Evolutionary conservation across 2,888 invertebrate species (phyloP).

Genomic region (Hartigia nigra): DNA sequence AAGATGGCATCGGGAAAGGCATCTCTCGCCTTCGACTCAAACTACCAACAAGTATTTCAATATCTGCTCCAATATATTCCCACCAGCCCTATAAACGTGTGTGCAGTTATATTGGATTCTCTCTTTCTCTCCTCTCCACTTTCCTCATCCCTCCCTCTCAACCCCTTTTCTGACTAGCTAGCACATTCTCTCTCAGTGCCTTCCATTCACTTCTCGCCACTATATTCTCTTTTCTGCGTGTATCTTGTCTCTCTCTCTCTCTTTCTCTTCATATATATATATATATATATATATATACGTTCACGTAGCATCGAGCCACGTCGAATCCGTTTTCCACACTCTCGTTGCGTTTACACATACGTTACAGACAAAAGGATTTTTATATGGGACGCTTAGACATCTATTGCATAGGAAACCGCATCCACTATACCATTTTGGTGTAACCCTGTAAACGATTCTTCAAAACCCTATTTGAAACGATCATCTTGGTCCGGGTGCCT

Average conservation of each 20-base stretch:
- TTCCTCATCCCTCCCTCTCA: constrained; percentile 26
- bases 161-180: constrained; percentile 10
- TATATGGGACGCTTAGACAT: constrained; percentile 11
- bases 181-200: not conserved
- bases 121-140: constrained; percentile 13
- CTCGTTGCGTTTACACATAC: not conserved
- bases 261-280: constrained; percentile 10
- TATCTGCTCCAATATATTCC: constrained; percentile 63
- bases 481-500: not conserved
- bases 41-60: constrained; percentile 65
- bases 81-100: constrained; percentile 60
- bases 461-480: constrained; percentile 1
- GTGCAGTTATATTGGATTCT: constrained; percentile 62
- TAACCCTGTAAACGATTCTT: constrained; percentile 34
- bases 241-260: constrained; percentile 24
- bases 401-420: constrained; percentile 25
- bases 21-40: constrained; percentile 62
- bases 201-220: not conserved
- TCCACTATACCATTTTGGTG: constrained; percentile 24
- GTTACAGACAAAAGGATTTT: not conserved
- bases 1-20: constrained; percentile 62
- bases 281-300: not conserved
- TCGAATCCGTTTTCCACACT: not conserved
- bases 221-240: constrained; percentile 8
- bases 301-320: not conserved